These are phyloP conservation scores for Keiferia lycopersicella DNA, from an alignment of 2,888 invertebrate genomes.

Conservation along the genomic window DNA sequence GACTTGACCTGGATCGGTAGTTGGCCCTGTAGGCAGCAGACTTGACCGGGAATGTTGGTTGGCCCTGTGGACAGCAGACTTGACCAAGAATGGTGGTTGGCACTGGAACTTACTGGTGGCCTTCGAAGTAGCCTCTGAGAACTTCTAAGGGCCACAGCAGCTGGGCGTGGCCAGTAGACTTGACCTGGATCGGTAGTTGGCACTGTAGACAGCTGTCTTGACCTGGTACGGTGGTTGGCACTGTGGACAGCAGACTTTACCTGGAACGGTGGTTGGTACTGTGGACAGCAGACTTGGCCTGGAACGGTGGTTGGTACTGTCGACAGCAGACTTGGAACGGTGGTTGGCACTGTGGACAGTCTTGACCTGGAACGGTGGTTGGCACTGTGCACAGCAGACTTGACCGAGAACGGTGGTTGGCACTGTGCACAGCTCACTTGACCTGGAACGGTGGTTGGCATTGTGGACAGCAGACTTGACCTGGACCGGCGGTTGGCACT, in stretches of 20 bases:
- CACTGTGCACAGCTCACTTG: too few relatives aligned
- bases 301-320: too few relatives aligned
- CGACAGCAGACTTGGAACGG: constrained; percentile 46
- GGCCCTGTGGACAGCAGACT: constrained; percentile 59
- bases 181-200: too few relatives aligned
- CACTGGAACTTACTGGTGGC: constrained; percentile 53
- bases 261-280: too few relatives aligned
- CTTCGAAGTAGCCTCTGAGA: constrained; percentile 66
- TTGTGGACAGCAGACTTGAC: too few relatives aligned
- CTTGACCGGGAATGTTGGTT: constrained; percentile 32
- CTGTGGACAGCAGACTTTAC: constrained; percentile 50
- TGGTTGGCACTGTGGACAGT: constrained; percentile 29
- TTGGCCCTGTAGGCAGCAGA: constrained; percentile 65
- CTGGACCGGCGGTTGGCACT: not conserved
- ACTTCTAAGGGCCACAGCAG: constrained; percentile 68
- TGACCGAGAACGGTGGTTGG: constrained; percentile 33
- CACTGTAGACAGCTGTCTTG: constrained; percentile 46
- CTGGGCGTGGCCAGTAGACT: constrained; percentile 63
- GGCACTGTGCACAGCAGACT: too few relatives aligned
- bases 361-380: constrained; percentile 41
- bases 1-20: constrained; percentile 28
- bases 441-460: too few relatives aligned
- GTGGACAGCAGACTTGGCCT: constrained; percentile 47
- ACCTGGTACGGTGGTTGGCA: too few relatives aligned
- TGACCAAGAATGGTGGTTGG: constrained; percentile 39